Conservation (phyloP, 2,888 invertebrate genomes). For the Philonicus albiceps region DNA sequence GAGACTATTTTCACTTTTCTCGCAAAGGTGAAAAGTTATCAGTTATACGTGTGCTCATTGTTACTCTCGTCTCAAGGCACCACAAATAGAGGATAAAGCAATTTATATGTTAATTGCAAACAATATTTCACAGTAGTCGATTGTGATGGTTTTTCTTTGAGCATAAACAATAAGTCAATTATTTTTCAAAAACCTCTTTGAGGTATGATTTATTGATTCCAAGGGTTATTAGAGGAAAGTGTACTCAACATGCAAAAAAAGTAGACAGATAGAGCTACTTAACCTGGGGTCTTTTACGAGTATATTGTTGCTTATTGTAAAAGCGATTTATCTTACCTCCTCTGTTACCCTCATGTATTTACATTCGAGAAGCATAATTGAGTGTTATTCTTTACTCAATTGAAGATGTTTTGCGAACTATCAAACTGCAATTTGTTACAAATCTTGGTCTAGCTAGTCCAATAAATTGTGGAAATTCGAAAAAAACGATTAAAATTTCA, state of each 20-base stretch:
- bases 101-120: background rate
- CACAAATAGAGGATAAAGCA: background rate
- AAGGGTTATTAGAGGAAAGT: background rate
- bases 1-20: background rate
- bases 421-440: background rate
- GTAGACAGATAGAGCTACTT: background rate
- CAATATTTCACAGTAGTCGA: background rate
- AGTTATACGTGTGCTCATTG: background rate
- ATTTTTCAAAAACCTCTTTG: background rate
- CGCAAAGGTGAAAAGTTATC: constrained; percentile 2
- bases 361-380: background rate
- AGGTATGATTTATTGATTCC: background rate
- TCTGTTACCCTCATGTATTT: background rate
- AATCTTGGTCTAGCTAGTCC: background rate
- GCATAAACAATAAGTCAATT: constrained; percentile 3
- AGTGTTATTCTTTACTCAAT: background rate
- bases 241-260: background rate
- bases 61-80: background rate
- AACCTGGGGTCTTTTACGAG: background rate
- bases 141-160: background rate
- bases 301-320: background rate
- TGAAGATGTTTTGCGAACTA: background rate
- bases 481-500: no score
- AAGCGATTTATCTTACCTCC: background rate
- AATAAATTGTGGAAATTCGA: background rate